Conservation (phyloP, 1,140 invertebrate species). For the Kradibia gibbosae region DNA sequence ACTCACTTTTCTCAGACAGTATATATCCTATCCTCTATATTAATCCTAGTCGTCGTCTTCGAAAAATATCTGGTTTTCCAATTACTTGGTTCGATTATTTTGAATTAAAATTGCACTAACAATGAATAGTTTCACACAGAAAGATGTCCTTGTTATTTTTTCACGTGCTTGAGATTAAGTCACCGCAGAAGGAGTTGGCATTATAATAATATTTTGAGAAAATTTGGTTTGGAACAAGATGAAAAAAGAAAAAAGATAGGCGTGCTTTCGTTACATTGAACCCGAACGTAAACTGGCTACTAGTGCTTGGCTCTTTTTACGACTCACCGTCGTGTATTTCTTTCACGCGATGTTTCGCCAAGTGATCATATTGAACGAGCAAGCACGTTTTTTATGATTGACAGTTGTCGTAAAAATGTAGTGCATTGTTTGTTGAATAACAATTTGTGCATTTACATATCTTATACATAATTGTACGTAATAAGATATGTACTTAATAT, state of each 20-base stretch:
- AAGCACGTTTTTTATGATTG: neutral
- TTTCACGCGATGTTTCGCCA: neutral
- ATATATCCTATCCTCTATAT: neutral
- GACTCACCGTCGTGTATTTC: neutral
- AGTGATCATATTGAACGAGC: neutral
- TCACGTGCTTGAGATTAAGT: constrained; percentile 18
- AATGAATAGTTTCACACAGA: too few species aligned
- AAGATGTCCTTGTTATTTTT: neutral
- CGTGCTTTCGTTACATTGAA: constrained; percentile 26
- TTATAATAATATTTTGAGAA: neutral
- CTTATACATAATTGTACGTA: too few species aligned
- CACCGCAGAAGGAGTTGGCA: neutral
- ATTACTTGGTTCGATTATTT: constrained; percentile 35
- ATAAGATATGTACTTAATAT: too few species aligned
- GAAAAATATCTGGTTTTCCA: constrained; percentile 12
- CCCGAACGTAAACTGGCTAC: neutral
- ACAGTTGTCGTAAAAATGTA: neutral
- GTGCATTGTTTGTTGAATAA: neutral
- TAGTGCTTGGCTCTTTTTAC: neutral
- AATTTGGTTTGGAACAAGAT: constrained; percentile 22
- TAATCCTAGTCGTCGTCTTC: constrained; percentile 17
- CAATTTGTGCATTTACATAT: too few species aligned
- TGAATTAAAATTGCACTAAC: constrained; percentile 41
- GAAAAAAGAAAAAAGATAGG: neutral
- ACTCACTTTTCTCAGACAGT: neutral